Base-by-base conservation (phyloP, 2,888 invertebrate species). In the Cosmorhoe ocellata region DNA sequence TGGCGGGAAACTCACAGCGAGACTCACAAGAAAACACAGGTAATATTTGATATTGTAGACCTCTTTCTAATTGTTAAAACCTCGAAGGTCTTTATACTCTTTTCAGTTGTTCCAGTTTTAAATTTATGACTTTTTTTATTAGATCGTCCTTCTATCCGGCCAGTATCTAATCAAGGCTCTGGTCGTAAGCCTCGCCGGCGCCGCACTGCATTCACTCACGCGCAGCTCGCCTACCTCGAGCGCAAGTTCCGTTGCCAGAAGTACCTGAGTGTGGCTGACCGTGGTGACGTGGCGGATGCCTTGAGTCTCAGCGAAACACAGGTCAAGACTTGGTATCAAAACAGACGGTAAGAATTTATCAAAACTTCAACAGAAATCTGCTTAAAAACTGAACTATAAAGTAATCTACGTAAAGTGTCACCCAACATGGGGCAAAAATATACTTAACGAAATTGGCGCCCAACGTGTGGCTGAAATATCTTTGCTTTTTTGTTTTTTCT, bases 241-340 rank as follows among this genome's bases (percentile, higher is more conserved):
- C 91, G 97, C 64, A 97, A 97, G 86, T 98, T 98, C 81, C 92
- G 97, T 6, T 96, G 97, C 68, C 98, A 98, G 84, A 98, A 98
- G 84, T 98, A 98, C 85, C 87, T 98, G 54, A 97, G 97, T 55
- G 98, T 98, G 5, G 97, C 97, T 0, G 98, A 98, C 76, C 91
- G 98, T 30, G 97, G 97, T 48, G 97, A 97, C 76, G 97, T 98
- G 0, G 98, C 98, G 0, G 97, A 97, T 70, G 94, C 96, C 0
- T 91, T 98, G 14, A 96, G 95, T 70, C 91, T 98, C 18, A 96
- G 97, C 27, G 98, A 98, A 85, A 98, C 98, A 0, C 98, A 98
- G 77, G 97, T 98, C 43, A 98, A 98, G 87, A 98, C 98, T 1
- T 98, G 98, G 98, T 98, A 96, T 69, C 96, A 97, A 83, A 97